A percentile compares a stretch with the other conserved stretches of the same genome.
Conservation (phyloP, 2,888 invertebrate species). For the Eupeodes luniger region DNA sequence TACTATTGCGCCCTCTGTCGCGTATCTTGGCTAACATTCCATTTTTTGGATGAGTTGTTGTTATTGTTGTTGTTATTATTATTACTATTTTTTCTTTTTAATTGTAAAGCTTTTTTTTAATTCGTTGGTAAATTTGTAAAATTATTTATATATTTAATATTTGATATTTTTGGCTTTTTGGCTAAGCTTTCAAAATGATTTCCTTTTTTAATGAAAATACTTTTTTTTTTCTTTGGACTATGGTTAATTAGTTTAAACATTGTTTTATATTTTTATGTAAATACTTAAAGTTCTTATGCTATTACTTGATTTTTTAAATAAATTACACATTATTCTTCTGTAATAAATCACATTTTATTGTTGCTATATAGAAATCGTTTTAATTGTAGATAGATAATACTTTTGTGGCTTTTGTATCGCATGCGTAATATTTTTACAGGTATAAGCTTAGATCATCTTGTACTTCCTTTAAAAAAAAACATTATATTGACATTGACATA, state of each 20-base stretch:
- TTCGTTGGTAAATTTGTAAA: constrained; percentile 13
- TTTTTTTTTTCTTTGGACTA: constrained; percentile 23
- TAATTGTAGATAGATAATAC: not conserved
- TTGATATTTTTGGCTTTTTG: constrained; percentile 4
- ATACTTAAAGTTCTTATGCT: constrained; percentile 19
- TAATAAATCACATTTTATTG: constrained; percentile 23
- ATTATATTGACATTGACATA: constrained; percentile 10
- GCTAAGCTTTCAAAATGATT: not conserved
- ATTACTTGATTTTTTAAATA: not conserved
- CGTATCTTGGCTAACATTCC: constrained; percentile 69
- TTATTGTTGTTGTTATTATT: not conserved
- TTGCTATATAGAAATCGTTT: constrained; percentile 18
- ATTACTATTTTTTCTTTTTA: not conserved
- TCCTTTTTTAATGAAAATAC: not conserved
- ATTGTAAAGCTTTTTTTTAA: not conserved
- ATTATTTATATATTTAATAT: not conserved
- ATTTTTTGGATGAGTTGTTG: constrained; percentile 51
- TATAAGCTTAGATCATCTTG: not conserved
- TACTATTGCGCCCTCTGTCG: constrained; percentile 63
- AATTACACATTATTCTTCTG: not conserved
- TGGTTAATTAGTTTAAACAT: constrained; percentile 19
- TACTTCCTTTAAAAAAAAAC: not conserved
- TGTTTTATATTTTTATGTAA: constrained; percentile 35
- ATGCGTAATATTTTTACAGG: constrained; percentile 6
- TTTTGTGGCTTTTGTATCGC: constrained; percentile 4